A percentile compares a stretch with the other conserved stretches of the same genome.
These are phyloP conservation scores for Luffia ferchaultella DNA, from an alignment of 2,888 invertebrate genomes.

Conservation along the genomic window DNA sequence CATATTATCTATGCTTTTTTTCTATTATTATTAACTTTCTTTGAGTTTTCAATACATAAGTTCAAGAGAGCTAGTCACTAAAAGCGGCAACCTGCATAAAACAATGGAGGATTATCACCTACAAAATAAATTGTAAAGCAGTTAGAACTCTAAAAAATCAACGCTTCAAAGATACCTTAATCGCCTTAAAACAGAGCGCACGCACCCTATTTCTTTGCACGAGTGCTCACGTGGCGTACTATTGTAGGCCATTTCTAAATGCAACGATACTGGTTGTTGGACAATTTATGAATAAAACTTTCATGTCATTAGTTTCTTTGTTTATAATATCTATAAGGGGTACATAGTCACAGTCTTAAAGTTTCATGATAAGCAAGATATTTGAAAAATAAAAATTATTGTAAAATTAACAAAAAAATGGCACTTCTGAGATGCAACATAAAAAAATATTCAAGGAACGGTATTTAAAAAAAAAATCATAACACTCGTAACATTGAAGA, in stretches of 20 bases:
- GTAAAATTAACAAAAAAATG: not conserved
- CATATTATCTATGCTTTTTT: too few species aligned
- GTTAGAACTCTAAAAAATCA: too few species aligned
- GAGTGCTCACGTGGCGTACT: too few species aligned
- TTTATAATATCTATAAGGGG: not conserved
- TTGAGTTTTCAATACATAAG: too few species aligned
- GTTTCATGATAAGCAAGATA: not conserved
- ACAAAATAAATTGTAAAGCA: too few species aligned
- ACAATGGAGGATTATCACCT: too few species aligned
- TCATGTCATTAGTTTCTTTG: slow-evolving; percentile 1
- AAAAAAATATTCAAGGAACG: slow-evolving; percentile 7
- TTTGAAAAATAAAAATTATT: not conserved
- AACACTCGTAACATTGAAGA: slow-evolving; percentile 11
- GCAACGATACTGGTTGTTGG: not conserved
- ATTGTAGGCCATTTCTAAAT: slow-evolving; percentile 1
- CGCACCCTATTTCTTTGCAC: too few species aligned
- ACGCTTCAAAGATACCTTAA: too few species aligned
- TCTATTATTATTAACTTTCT: too few species aligned
- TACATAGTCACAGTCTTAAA: not conserved
- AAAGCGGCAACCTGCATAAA: too few species aligned
- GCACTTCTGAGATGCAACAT: not conserved
- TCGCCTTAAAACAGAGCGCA: too few species aligned
- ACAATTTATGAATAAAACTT: not conserved
- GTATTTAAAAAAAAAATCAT: slow-evolving; percentile 7
- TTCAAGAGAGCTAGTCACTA: too few species aligned